These are phyloP conservation scores for Phlogophora meticulosa DNA, from an alignment of 2,888 invertebrate species.

Conservation along the genomic window DNA sequence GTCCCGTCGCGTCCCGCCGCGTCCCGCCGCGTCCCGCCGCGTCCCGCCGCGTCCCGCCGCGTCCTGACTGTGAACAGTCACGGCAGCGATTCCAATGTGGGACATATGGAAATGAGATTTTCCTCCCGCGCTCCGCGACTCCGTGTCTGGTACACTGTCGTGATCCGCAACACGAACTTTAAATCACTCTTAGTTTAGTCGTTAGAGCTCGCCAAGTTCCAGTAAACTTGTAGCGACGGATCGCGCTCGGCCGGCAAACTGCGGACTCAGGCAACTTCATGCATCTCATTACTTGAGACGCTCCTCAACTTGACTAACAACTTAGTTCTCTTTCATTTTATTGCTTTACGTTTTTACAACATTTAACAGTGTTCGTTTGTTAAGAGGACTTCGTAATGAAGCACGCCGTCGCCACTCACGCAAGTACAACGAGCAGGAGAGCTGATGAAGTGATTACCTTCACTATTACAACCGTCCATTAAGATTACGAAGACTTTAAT, in stretches of 20 bases:
- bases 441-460: too few species aligned
- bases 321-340: slow-evolving; percentile 12
- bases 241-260: neutral
- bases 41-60: too few species aligned
- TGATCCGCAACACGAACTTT: neutral
- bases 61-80: neutral
- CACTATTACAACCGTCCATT: neutral
- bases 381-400: neutral
- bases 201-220: neutral
- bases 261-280: neutral
- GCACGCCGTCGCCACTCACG: neutral
- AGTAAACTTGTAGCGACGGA: neutral
- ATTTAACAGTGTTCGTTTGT: neutral
- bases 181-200: neutral
- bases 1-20: too few species aligned
- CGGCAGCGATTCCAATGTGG: neutral
- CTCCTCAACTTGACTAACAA: slow-evolving; percentile 9
- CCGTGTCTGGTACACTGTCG: neutral
- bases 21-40: too few species aligned
- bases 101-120: neutral
- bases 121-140: neutral
- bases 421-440: neutral
- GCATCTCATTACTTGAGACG: slow-evolving; percentile 21
- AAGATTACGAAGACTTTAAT: neutral
- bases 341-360: neutral